These are phyloP conservation scores for Epinotia ramella DNA, from an alignment of 2,888 invertebrate genomes.

Conservation along the genomic window DNA sequence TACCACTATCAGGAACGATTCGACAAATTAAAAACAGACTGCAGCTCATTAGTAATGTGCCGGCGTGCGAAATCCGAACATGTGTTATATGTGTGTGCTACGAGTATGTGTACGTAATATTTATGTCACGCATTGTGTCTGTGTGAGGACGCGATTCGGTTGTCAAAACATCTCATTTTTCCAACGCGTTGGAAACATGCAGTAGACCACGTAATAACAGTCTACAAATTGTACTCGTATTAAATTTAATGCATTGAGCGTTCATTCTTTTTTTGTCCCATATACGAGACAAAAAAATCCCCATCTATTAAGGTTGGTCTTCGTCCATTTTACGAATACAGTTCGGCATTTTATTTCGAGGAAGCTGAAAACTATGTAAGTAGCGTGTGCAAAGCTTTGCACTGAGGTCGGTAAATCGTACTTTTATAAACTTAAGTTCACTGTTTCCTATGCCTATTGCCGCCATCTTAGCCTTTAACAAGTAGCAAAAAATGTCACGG, in stretches of 20 bases:
- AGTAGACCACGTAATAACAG: background rate
- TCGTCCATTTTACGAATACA: background rate
- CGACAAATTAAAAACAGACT: conserved; percentile 20
- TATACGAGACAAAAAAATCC: background rate
- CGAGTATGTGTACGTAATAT: conserved; percentile 29
- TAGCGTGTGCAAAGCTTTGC: background rate
- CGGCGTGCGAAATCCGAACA: conserved; percentile 56
- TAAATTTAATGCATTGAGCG: background rate
- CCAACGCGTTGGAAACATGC: conserved; percentile 38
- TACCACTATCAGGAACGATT: background rate
- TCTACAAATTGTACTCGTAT: background rate
- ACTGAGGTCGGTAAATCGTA: background rate
- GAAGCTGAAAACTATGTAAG: no score
- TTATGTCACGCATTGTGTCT: conserved; percentile 25
- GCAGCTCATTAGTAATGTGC: conserved; percentile 28
- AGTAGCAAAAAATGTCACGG: conserved; percentile 59
- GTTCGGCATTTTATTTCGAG: background rate
- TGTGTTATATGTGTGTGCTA: conserved; percentile 51
- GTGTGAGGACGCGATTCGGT: conserved; percentile 50
- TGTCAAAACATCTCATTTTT: conserved; percentile 65
- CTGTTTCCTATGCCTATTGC: conserved; percentile 16
- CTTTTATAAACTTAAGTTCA: conserved; percentile 3
- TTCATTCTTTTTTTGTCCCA: background rate
- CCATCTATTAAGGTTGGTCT: background rate
- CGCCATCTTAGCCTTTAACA: conserved; percentile 45